Conservation (phyloP, 2,888 invertebrate genomes). For the Metallyticus violacea region DNA sequence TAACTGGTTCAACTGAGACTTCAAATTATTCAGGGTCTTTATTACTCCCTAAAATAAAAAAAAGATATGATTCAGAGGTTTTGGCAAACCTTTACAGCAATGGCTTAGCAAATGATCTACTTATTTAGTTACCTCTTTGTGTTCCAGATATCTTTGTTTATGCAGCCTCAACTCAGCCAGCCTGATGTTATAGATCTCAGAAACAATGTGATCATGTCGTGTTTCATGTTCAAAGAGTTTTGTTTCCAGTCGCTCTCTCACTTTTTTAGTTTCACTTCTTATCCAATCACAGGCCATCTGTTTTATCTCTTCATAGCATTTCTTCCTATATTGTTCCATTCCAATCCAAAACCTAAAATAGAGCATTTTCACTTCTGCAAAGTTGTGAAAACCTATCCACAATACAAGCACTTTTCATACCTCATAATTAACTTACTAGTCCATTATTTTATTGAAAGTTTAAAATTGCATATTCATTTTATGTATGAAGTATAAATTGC, state of each 20-base stretch:
- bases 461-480: too few relatives aligned
- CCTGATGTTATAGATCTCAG: slow-evolving; percentile 17
- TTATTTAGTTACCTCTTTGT: background rate
- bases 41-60: background rate
- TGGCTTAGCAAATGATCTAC: too few relatives aligned
- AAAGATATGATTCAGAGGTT: too few relatives aligned
- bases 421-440: too few relatives aligned
- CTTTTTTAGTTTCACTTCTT: background rate
- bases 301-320: background rate
- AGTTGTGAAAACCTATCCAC: too few relatives aligned
- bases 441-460: too few relatives aligned
- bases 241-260: background rate
- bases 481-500: too few relatives aligned
- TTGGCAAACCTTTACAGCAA: too few relatives aligned
- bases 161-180: slow-evolving; percentile 13
- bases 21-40: background rate
- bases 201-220: slow-evolving; percentile 4
- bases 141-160: background rate
- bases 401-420: too few relatives aligned
- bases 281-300: background rate
- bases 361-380: too few relatives aligned
- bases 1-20: background rate
- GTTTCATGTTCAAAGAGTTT: background rate
- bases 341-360: background rate
- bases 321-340: background rate